Percentiles rank a stretch among this genome's conserved stretches.
These are phyloP conservation scores for Strigamia maritima DNA, from an alignment of 2,888 invertebrate species.

Conservation along the genomic window DNA sequence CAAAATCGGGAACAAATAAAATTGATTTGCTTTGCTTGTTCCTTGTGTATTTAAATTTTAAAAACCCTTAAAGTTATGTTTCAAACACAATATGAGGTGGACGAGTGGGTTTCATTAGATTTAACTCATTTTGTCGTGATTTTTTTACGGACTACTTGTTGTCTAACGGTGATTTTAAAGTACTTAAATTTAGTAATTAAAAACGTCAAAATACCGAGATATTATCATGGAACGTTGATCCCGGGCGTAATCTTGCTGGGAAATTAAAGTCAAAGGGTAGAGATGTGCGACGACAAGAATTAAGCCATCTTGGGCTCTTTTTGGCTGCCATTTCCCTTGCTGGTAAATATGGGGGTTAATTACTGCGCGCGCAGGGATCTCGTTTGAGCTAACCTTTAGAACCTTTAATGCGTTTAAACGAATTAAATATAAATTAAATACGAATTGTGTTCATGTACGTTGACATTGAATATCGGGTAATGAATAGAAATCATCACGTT, in stretches of 20 bases:
- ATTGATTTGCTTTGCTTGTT: background rate
- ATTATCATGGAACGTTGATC: background rate
- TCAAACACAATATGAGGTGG: too few species aligned
- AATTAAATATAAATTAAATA: background rate
- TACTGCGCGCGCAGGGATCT: background rate
- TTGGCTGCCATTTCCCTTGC: background rate
- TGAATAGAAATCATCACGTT: background rate
- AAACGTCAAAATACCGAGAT: background rate
- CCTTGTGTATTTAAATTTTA: background rate
- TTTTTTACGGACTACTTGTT: too few species aligned
- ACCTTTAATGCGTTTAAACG: background rate
- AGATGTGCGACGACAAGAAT: background rate
- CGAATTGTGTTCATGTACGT: background rate
- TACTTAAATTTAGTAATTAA: too few species aligned
- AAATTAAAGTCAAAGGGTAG: background rate
- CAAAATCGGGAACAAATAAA: slow-evolving; percentile 3
- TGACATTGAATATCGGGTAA: background rate
- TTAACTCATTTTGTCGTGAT: too few species aligned
- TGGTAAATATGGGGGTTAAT: background rate
- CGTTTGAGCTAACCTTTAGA: too few species aligned
- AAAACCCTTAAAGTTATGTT: too few species aligned
- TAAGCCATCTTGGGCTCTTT: background rate
- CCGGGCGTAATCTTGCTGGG: background rate
- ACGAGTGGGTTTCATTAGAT: too few species aligned
- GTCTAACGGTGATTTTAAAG: too few species aligned